Percentiles rank a stretch among this genome's conserved stretches.
These are phyloP conservation scores for Machimus rusticus DNA, from an alignment of 2,888 invertebrate genomes.

Conservation along the genomic window DNA sequence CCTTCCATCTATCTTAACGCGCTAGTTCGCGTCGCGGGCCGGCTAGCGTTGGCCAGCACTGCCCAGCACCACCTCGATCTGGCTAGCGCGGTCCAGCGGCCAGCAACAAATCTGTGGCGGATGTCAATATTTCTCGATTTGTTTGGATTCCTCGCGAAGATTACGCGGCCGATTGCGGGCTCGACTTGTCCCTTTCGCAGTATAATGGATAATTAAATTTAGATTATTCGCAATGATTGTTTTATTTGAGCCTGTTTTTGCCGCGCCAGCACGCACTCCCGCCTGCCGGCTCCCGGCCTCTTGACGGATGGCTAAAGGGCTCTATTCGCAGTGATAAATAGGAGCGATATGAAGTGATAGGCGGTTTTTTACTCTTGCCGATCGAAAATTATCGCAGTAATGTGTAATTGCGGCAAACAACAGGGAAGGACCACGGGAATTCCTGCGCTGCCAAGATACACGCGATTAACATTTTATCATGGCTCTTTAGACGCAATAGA, in stretches of 20 bases:
- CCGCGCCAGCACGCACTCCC: neutral
- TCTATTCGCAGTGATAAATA: neutral
- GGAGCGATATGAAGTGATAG: neutral
- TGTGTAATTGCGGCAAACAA: neutral
- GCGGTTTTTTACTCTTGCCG: neutral
- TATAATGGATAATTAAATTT: constrained; percentile 5
- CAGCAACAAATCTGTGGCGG: neutral
- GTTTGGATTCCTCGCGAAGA: neutral
- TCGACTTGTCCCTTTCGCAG: neutral
- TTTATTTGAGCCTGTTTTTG: neutral
- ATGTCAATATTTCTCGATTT: constrained; percentile 17
- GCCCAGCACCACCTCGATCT: neutral
- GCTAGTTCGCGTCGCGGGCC: neutral
- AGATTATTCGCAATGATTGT: constrained; percentile 1
- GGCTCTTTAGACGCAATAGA: neutral
- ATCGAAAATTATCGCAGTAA: neutral
- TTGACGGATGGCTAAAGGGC: neutral
- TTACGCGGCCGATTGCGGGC: neutral
- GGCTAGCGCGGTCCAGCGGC: neutral
- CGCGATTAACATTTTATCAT: neutral
- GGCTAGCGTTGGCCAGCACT: neutral
- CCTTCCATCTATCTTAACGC: neutral
- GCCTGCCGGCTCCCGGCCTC: neutral
- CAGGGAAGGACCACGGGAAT: neutral
- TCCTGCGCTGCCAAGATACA: neutral